Percentiles rank a stretch among this genome's conserved stretches.
Conservation (phyloP, 2,113 vertebrate species). For the Neomonachus schauinslandi region DNA sequence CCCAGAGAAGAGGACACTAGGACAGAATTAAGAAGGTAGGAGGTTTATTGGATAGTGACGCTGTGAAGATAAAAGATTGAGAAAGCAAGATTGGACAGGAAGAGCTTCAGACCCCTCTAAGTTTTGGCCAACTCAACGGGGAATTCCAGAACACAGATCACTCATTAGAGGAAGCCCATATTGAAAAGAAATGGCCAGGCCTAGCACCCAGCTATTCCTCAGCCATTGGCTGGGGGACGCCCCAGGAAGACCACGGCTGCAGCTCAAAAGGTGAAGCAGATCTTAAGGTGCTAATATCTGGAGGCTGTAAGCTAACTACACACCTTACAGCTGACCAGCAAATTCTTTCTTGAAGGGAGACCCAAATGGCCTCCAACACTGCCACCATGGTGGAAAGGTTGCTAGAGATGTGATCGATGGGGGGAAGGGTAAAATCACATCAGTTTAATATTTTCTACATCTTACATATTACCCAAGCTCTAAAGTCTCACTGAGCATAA, state of each 20-base stretch:
- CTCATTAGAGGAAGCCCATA: background rate
- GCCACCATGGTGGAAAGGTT: background rate
- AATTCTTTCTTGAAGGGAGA: background rate
- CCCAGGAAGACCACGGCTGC: background rate
- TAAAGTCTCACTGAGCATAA: background rate
- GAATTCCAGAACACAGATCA: conserved; percentile 47
- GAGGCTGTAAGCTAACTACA: background rate
- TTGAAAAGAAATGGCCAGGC: conserved; percentile 12
- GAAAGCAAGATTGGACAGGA: background rate
- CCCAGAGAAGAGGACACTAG: background rate
- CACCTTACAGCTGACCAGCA: background rate
- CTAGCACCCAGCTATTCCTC: background rate
- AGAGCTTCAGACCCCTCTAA: background rate
- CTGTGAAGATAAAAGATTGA: background rate
- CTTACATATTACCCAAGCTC: background rate
- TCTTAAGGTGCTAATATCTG: too few species aligned
- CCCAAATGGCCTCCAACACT: background rate
- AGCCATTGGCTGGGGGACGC: background rate
- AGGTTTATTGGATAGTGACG: background rate
- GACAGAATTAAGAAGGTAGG: background rate
- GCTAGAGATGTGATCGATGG: background rate
- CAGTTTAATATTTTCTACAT: background rate
- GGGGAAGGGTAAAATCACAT: background rate
- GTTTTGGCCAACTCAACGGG: background rate
- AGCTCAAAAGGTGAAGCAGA: background rate